Conservation (phyloP, 2,888 invertebrate species). For the Syrista parreyssii region DNA sequence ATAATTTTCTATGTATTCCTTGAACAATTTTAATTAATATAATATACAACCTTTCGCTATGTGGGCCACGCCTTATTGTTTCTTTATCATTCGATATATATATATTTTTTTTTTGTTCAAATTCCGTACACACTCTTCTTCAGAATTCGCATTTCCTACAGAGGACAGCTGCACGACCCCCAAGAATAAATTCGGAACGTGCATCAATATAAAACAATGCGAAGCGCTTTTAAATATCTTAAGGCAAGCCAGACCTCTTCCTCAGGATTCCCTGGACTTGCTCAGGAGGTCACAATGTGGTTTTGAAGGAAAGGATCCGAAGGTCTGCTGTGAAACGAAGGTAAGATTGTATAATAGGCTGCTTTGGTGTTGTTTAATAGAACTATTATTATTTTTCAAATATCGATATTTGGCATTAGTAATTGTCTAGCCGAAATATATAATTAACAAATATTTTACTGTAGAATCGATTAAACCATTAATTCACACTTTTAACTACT, state of each 20-base stretch:
- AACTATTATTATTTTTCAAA: neutral
- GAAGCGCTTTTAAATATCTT: conserved; percentile 51
- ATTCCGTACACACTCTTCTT: neutral
- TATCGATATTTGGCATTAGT: neutral
- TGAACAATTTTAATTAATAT: neutral
- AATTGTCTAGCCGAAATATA: neutral
- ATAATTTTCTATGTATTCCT: neutral
- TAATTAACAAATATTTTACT: neutral
- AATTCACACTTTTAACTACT: neutral
- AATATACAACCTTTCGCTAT: neutral
- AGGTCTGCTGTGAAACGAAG: conserved; percentile 61
- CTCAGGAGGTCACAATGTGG: conserved; percentile 66
- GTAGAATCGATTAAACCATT: neutral
- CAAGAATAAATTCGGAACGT: conserved; percentile 48
- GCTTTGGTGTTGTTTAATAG: neutral
- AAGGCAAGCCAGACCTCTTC: conserved; percentile 42
- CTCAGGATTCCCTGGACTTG: conserved; percentile 40
- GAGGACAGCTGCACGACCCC: conserved; percentile 54
- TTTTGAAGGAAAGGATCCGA: conserved; percentile 62
- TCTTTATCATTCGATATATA: neutral
- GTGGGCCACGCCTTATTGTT: neutral
- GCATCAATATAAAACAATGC: conserved; percentile 64
- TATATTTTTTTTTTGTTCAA: neutral
- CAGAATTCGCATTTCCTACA: conserved; percentile 15
- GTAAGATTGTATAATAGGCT: conserved; percentile 10